phyloP scores from a whole-genome alignment of 2,113 vertebrate species.

The Salminus brasiliensis region DNA sequence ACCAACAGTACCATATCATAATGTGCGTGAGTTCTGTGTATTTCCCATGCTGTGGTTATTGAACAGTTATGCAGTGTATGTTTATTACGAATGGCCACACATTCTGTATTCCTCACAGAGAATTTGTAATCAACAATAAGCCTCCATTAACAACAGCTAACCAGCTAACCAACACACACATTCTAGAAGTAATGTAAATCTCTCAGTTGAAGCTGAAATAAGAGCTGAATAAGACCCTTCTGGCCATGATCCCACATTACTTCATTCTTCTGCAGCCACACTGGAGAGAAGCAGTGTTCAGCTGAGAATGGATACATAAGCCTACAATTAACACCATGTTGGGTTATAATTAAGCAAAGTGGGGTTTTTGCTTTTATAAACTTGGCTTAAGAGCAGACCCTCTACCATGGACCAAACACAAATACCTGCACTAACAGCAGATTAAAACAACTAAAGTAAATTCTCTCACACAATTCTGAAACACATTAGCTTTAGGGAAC shows the following conservation, averaged over 20 bases:
- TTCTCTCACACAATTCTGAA: background rate
- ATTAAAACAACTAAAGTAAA: background rate
- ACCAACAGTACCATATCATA: too few relatives aligned
- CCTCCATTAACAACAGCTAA: background rate
- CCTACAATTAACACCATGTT: background rate
- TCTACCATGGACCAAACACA: background rate
- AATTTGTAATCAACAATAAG: background rate
- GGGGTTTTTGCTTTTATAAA: background rate
- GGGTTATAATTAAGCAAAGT: constrained; percentile 15
- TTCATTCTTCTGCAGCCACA: constrained; percentile 13
- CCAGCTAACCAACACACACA: background rate
- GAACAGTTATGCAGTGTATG: background rate
- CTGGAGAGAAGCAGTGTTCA: background rate
- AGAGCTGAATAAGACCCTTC: background rate
- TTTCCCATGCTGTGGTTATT: background rate
- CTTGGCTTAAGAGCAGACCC: background rate
- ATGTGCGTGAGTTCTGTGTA: too few relatives aligned
- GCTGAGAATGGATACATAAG: background rate
- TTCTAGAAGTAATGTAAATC: background rate
- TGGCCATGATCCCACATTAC: background rate
- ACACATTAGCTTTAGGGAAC: background rate
- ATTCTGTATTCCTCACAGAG: background rate
- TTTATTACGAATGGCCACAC: too few relatives aligned
- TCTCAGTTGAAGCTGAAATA: background rate
- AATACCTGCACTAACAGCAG: background rate